A percentile compares a stretch with the other conserved stretches of the same genome.
Conservation (phyloP, 2,113 vertebrate genomes). For the Ictidomys tridecemlineatus region DNA sequence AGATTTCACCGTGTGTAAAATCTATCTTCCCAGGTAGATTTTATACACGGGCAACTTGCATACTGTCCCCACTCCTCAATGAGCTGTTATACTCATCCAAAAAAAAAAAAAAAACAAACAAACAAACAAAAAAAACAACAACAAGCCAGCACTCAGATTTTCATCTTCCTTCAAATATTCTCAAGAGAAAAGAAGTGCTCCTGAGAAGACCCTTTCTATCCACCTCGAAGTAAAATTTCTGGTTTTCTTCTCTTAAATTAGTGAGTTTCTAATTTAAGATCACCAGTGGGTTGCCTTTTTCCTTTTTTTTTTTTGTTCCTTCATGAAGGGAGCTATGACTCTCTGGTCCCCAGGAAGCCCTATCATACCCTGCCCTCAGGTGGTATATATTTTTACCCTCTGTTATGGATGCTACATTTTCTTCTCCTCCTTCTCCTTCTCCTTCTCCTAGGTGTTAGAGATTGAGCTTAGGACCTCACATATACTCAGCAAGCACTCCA, state of each 20-base stretch:
- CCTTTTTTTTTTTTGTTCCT: not conserved
- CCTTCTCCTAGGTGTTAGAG: too few relatives aligned
- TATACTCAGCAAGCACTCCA: too few relatives aligned
- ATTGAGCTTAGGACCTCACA: too few relatives aligned
- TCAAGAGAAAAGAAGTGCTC: constrained; percentile 36
- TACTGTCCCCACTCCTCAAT: not conserved
- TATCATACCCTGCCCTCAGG: not conserved
- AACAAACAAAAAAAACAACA: not conserved
- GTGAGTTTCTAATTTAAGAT: not conserved
- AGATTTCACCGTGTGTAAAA: not conserved
- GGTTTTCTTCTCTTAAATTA: not conserved
- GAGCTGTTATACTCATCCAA: not conserved
- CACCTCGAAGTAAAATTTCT: not conserved
- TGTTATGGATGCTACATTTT: not conserved
- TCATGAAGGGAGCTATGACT: not conserved
- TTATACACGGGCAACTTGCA: not conserved
- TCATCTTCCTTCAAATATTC: not conserved
- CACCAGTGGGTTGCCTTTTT: not conserved
- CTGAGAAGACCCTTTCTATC: not conserved
- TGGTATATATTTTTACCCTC: not conserved
- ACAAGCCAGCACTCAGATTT: not conserved
- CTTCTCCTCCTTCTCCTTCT: too few relatives aligned
- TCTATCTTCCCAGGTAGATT: not conserved
- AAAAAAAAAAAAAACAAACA: too few relatives aligned
- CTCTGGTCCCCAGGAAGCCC: not conserved